phyloP scores from a whole-genome alignment of 2,888 invertebrate species.

The Cryptocephalus moraei region DNA sequence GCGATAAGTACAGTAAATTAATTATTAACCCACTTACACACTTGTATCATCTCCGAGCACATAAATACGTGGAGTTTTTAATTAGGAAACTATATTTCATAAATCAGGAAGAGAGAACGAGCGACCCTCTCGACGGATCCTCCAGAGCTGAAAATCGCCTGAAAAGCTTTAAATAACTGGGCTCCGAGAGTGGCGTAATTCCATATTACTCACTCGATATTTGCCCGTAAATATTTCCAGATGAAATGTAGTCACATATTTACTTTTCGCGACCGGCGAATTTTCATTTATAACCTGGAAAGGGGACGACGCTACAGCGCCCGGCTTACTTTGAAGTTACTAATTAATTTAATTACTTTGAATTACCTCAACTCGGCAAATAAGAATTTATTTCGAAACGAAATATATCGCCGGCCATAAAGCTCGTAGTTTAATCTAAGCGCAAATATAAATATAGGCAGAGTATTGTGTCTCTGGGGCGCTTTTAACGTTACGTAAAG shows the following conservation, averaged over 20 bases:
- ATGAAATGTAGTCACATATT: constrained; percentile 1
- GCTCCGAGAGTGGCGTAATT: too few species aligned
- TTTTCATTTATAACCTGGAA: constrained; percentile 6
- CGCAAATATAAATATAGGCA: constrained; percentile 16
- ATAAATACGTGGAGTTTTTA: too few species aligned
- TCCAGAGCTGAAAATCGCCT: too few species aligned
- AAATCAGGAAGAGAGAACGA: too few species aligned
- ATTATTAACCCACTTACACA: too few species aligned
- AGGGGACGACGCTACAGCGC: background rate
- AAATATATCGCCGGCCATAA: constrained; percentile 11
- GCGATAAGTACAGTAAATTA: too few species aligned
- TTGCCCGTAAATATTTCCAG: constrained; percentile 5
- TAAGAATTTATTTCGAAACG: constrained; percentile 15
- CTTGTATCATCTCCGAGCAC: too few species aligned
- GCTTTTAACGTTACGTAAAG: too few species aligned
- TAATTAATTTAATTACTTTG: constrained; percentile 12
- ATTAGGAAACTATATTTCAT: too few species aligned
- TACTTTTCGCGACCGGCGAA: constrained; percentile 4
- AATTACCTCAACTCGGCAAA: constrained; percentile 12
- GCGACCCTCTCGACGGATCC: too few species aligned
- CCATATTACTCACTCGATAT: background rate
- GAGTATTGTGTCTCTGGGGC: background rate
- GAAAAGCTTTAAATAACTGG: too few species aligned
- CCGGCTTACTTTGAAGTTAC: constrained; percentile 1
- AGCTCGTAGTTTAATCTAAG: constrained; percentile 10